Evolutionary conservation across 1,140 invertebrate species (phyloP).

Genomic region (Brachionus manjavacas): DNA sequence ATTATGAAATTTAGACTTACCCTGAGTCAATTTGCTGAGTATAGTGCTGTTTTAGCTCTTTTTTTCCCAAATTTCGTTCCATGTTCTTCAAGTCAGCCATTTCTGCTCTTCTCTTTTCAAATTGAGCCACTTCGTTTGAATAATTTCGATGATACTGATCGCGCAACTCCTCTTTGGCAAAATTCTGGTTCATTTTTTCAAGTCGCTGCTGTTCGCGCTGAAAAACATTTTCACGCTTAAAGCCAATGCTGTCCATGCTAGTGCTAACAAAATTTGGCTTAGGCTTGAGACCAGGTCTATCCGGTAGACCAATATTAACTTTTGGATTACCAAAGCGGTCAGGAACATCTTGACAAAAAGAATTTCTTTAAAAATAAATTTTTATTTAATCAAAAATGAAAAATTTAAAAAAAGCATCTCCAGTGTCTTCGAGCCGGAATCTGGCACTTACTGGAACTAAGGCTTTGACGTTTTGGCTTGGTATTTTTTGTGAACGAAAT

Average conservation of each 20-base stretch:
- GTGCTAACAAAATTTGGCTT: not conserved
- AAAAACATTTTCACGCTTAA: not conserved
- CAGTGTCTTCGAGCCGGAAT: not conserved
- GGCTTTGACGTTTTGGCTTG: not conserved
- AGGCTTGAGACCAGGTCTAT: not conserved
- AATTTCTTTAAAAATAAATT: not conserved
- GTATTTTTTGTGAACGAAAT: not conserved
- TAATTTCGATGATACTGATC: slow-evolving; percentile 29
- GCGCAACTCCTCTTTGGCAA: not conserved
- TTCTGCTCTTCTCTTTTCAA: not conserved
- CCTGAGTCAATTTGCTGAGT: not conserved
- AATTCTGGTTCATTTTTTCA: slow-evolving; percentile 9
- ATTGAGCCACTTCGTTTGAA: not conserved
- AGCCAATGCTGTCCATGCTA: not conserved
- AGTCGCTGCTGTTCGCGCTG: not conserved
- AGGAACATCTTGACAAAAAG: not conserved
- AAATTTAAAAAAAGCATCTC: not conserved
- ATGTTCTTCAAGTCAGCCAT: not conserved
- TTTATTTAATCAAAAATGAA: not conserved
- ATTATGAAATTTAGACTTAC: not conserved
- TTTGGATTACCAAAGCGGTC: slow-evolving; percentile 40
- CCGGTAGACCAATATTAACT: not conserved
- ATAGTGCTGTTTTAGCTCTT: not conserved
- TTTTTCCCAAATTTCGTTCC: not conserved
- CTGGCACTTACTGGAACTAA: not conserved